Evolutionary conservation across 2,888 invertebrate species (phyloP), one percentile per base, ranked within the genome.

Genomic region (Spodoptera exigua): DNA sequence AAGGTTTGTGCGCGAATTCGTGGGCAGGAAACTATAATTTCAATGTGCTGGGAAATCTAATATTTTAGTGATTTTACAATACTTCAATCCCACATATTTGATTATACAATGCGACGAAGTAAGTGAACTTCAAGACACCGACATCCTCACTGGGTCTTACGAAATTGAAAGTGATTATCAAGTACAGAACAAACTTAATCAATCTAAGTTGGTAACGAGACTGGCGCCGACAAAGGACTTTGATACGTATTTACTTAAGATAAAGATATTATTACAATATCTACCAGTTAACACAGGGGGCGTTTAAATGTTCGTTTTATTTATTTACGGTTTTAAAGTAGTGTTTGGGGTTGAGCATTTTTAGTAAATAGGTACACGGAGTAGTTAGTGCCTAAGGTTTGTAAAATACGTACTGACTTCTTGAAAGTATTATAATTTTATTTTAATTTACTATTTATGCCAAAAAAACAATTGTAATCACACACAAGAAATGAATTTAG

Each of bases 151-250:
- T 55, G 57, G 58, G 40, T 41, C 54, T 46, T 53, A 45, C 59
- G 32, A 55, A 69, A 70, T 66, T 46, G 74, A 77, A 74, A 76
- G 67, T 74, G 75, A 75, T 71, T 70, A 73, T 77, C 74, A 75
- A 76, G 74, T 66, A 76, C 74, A 71, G 74, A 76, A 79, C 73
- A 74, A 88, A 88, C 83, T 88, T 87, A 81, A 87, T 86, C 87
- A 88, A 88, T 88, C 84, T 84, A 88, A 88, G 75, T 88, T 87
- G 55, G 67, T 66, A 74, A 76, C 70, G 70, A 64, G 71, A 64
- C 73, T 52, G 66, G 66, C 67, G 60, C 57, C 52, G 54, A 71
- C 70, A 66, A 68, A 66, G 65, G 59, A 79, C 60, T 79, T 76
- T 66, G 75, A 76, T 72, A 78, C 76, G 78, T 83, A 84, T 83